Conservation (phyloP, 2,113 vertebrate species). For the Columba janthina region DNA sequence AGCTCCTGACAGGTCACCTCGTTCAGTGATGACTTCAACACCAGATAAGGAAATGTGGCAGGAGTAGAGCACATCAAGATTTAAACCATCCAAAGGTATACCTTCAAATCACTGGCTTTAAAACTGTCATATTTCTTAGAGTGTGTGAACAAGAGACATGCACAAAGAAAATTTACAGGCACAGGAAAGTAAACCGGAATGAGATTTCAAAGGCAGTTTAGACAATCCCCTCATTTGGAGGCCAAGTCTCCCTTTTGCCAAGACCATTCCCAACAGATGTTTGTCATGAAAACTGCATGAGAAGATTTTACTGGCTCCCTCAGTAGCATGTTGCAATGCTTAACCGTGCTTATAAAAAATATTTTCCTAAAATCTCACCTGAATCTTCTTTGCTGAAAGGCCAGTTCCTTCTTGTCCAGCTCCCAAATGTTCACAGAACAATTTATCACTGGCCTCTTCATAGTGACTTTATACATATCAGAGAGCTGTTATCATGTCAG, state of each 20-base stretch:
- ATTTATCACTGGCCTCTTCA: not conserved
- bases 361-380: constrained; percentile 17
- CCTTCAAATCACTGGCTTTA: not conserved
- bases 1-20: not conserved
- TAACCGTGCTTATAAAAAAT: not conserved
- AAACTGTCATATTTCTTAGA: not conserved
- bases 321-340: not conserved
- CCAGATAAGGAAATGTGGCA: not conserved
- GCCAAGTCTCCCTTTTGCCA: not conserved
- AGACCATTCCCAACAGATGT: not conserved
- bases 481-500: not conserved
- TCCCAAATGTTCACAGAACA: not conserved
- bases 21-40: not conserved
- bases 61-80: not conserved
- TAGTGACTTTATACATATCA: not conserved
- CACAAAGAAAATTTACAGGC: constrained; percentile 20
- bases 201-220: not conserved
- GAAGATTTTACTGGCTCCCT: not conserved
- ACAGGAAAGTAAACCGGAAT: not conserved
- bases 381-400: not conserved
- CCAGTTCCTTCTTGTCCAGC: not conserved
- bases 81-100: not conserved
- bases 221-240: not conserved
- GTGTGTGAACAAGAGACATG: not conserved
- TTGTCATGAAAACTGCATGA: not conserved